A percentile compares a stretch with the other conserved stretches of the same genome.
These are phyloP conservation scores for Lampris incognitus DNA, from an alignment of 2,113 vertebrate species.

Conservation along the genomic window DNA sequence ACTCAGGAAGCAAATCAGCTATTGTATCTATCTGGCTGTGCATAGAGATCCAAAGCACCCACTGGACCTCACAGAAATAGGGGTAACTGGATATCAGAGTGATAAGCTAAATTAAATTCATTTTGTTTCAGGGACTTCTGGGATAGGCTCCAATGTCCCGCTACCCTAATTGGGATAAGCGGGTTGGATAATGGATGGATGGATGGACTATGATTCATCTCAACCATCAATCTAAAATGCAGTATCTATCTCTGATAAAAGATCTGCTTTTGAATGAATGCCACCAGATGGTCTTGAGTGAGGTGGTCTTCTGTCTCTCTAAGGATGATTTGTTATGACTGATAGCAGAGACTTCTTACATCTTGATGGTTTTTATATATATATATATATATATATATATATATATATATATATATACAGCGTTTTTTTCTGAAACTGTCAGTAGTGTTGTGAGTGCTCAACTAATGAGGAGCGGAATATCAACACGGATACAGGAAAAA, in stretches of 20 bases:
- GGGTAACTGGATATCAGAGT: neutral
- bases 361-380: slow-evolving; percentile 17
- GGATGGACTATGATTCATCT: neutral
- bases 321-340: slow-evolving; percentile 28
- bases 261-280: slow-evolving; percentile 1
- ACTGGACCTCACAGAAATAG: neutral
- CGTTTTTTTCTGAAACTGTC: too few species aligned
- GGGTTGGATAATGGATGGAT: too few species aligned
- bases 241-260: neutral
- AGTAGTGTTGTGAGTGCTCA: too few species aligned
- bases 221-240: slow-evolving; percentile 12
- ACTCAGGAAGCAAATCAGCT: neutral
- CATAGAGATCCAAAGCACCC: neutral
- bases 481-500: too few species aligned
- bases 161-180: too few species aligned
- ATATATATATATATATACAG: too few species aligned
- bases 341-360: slow-evolving; percentile 13
- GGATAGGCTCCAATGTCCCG: too few species aligned
- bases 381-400: too few species aligned
- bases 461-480: too few species aligned
- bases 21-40: neutral
- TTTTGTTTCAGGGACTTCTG: neutral
- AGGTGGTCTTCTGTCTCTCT: neutral
- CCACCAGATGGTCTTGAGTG: slow-evolving; percentile 30
- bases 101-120: neutral